Base-by-base conservation (phyloP, 2,797 vertebrate genomes). In the Lagodon rhomboides region DNA sequence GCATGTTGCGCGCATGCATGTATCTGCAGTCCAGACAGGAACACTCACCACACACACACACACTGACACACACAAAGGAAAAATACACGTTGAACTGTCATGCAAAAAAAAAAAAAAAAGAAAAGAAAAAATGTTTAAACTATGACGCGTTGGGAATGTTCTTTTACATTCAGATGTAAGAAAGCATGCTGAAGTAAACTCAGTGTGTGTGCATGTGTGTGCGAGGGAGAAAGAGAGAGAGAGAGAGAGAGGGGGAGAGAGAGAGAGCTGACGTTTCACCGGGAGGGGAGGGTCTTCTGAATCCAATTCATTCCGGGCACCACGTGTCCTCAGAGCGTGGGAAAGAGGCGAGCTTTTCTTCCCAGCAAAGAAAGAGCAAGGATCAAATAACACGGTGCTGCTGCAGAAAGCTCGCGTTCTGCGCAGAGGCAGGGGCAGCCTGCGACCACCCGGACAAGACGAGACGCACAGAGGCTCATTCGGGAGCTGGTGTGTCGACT, bases 281-380 rank as follows among this genome's bases (percentile, higher is more conserved):
- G 44, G 43, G 92, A 93, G 96, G 97, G 97, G 95, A 95, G 95
- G 96, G 91, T 91, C 94, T 92, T 90, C 83, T 75, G 87, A 92
- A 93, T 94, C 95, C 96, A 95, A 98, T 97, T 98, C 97, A 97
- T 97, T 96, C 92, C 89, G 87, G 79, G 82, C 82, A 97, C 97
- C 97, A 98, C 97, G 97, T 98, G 97, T 96, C 93, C 91, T 91
- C 94, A 90, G 97, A 99, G 98, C 98, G 98, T 99, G 98, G 98
- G 98, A 99, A 99, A 98, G 97, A 97, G 96, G 96, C 95, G 96
- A 97, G 97, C 94, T 95, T 97, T 98, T 98, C 97, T 99, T 99
- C 98, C 98, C 98, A 99, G 97, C 96, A 79, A 96, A 95, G 92
- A 94, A 96, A 95, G 94, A 95, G 95, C 92, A 91, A 87, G 95